phyloP scores from a whole-genome alignment of 2,797 vertebrate genomes.

The Adelosebastes latens region DNA sequence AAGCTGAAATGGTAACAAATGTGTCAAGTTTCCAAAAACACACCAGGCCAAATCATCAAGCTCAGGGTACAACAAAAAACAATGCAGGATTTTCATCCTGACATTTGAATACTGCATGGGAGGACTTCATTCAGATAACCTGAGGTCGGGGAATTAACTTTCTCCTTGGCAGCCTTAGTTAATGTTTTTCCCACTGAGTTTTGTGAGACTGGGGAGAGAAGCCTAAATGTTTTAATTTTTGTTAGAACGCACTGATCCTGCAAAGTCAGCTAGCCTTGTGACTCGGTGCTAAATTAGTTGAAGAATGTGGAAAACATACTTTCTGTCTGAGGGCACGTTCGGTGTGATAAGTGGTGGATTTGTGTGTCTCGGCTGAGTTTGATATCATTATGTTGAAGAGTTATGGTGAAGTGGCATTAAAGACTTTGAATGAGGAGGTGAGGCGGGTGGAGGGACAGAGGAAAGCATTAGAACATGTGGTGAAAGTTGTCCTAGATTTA shows the following conservation, averaged over 20 bases:
- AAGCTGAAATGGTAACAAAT: neutral
- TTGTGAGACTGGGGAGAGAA: neutral
- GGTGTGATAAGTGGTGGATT: neutral
- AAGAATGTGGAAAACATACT: slow-evolving; percentile 2
- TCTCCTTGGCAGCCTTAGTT: neutral
- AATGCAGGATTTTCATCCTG: neutral
- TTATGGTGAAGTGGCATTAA: neutral
- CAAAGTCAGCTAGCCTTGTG: slow-evolving; percentile 4
- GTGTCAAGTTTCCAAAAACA: neutral
- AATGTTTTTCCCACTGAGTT: neutral
- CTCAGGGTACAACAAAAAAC: neutral
- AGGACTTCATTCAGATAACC: neutral
- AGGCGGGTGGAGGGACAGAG: neutral
- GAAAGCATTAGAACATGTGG: neutral
- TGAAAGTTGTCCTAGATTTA: neutral
- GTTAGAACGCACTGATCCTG: neutral
- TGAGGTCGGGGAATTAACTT: neutral
- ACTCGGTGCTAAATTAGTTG: neutral
- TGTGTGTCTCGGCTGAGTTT: neutral
- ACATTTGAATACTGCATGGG: neutral
- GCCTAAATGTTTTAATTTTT: neutral
- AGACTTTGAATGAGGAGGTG: neutral
- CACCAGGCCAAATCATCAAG: neutral
- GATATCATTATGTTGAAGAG: neutral
- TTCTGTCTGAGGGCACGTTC: neutral